Evolutionary conservation across 2,113 vertebrate genomes (phyloP).

Genomic region (Ochotona princeps): DNA sequence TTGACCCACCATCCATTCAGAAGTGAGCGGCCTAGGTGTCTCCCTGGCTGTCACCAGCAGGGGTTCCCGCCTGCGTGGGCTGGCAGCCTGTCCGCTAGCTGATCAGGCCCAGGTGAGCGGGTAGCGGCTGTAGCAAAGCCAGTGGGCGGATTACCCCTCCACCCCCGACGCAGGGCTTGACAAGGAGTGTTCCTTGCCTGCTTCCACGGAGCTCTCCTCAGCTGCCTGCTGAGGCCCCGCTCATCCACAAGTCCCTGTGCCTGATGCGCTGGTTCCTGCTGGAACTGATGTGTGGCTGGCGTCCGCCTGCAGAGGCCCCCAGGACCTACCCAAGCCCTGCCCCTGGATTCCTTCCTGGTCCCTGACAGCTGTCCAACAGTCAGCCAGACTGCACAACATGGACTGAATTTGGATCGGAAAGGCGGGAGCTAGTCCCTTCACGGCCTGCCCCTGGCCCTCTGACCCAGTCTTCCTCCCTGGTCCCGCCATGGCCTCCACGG

Average conservation of each 20-base stretch:
- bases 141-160: background rate
- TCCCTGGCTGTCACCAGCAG: background rate
- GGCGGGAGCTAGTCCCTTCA: no score
- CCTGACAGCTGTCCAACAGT: no score
- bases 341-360: background rate
- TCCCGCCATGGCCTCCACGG: no score
- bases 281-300: background rate
- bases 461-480: no score
- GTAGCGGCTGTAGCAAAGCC: background rate
- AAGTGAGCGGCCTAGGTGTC: background rate
- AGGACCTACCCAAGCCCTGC: background rate
- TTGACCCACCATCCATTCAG: no score
- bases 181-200: rapidly evolving
- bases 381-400: no score
- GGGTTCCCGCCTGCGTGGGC: no score
- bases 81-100: background rate
- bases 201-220: background rate
- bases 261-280: background rate
- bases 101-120: background rate
- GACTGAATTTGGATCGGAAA: no score
- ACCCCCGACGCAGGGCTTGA: rapidly evolving
- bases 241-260: background rate
- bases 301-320: background rate
- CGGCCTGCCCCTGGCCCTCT: background rate
- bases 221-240: background rate